Evolutionary conservation across 2,113 vertebrate genomes (phyloP), one percentile per base, ranked within the genome.

Genomic region (Empidonax alnorum): DNA sequence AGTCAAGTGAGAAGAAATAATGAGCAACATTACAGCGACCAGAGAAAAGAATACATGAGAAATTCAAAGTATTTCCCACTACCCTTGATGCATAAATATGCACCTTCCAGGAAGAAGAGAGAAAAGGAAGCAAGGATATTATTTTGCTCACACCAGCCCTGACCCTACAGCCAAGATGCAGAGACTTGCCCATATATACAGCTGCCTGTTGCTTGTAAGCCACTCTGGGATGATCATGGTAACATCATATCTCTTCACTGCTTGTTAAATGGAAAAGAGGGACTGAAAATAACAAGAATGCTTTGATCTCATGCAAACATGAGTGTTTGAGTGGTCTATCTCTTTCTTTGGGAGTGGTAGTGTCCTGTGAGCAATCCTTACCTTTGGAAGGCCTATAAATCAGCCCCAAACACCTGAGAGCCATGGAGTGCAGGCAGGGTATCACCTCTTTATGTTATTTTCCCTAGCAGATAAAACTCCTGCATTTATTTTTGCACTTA

Each of bases 1-100:
- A 94, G 71, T 91, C 88, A 84, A 69, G 66, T 66, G 72, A 96
- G 91, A 90, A 90, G 53, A 74, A 90, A 79, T 95, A 93, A 94
- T 56, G 94, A 96, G 77, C n/a, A 41, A 44, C 28, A 81, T 82
- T 87, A 78, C 66, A 65, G 53, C 20, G 0, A 87, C 65, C 35
- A 76, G 66, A 92, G 31, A 65, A 91, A 72, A 78, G 42, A 80
- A 63, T 50, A 58, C 52, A 65, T 33, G 75, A 86, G 68, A 94
- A 76, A 79, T 56, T 33, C 31, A 56, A 89, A 30, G 7, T 24
- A 30, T 47, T 50, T 28, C 63, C 37, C 2, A 2, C 66, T 25
- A 75, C 33, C 24, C 25, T 9, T 49, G 52, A 17, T 62, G 37
- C 81, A 94, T 65, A 92, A 78, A 73, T 30, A 90, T 35, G 42